A percentile compares a stretch with the other conserved stretches of the same genome.
Evolutionary conservation across 2,888 invertebrate genomes (phyloP).

Genomic region (Oscheius sp.): DNA sequence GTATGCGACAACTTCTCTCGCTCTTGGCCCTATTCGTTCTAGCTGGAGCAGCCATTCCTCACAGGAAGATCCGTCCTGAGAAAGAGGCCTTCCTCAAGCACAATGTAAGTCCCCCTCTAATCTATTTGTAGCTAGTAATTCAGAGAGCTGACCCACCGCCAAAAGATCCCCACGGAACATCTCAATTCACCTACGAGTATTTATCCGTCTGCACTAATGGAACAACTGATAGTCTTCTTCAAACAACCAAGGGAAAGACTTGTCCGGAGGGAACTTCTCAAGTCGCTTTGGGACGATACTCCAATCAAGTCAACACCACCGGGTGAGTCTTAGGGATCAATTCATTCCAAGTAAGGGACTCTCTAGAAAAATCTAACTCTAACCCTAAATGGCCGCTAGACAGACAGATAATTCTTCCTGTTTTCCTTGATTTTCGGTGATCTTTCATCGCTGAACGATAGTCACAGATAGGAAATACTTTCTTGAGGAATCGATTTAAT

Average conservation of each 20-base stretch:
- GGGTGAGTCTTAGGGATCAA: constrained; percentile 52
- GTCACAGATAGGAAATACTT: too few relatives aligned
- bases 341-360: too few relatives aligned
- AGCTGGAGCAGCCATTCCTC: background rate
- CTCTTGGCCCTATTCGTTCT: background rate
- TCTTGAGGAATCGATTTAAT: too few relatives aligned
- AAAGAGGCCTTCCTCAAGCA: background rate
- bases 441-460: too few relatives aligned
- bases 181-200: constrained; percentile 46
- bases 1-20: too few relatives aligned
- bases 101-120: background rate
- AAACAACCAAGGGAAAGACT: constrained; percentile 31
- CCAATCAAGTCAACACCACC: constrained; percentile 65
- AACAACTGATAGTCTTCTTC: constrained; percentile 44
- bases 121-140: background rate
- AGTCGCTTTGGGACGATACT: constrained; percentile 64
- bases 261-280: constrained; percentile 37
- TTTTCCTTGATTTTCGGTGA: too few relatives aligned
- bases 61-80: constrained; percentile 1
- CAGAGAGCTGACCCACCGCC: constrained; percentile 13
- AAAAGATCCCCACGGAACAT: constrained; percentile 15
- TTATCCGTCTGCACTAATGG: constrained; percentile 54
- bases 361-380: too few relatives aligned
- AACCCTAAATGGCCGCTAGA: too few relatives aligned
- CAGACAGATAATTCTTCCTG: too few relatives aligned